phyloP scores from a whole-genome alignment of 2,888 invertebrate species.

The Timema podura region DNA sequence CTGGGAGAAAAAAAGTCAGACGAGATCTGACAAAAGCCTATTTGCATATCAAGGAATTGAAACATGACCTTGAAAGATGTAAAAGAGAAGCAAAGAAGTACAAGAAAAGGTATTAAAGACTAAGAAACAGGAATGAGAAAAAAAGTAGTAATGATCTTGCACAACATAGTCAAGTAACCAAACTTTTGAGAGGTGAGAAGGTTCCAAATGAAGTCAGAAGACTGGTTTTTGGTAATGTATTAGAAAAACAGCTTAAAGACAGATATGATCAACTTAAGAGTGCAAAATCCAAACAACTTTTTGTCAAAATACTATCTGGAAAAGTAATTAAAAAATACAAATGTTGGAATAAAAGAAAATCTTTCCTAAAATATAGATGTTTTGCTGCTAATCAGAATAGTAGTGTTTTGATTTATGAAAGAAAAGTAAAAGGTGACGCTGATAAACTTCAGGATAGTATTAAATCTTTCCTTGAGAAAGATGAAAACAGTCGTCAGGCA shows the following conservation, averaged over 20 bases:
- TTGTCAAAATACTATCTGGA: not conserved
- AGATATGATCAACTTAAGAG: not conserved
- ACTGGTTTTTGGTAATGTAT: not conserved
- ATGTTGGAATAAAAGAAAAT: not conserved
- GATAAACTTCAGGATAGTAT: conserved; percentile 4
- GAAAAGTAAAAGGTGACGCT: not conserved
- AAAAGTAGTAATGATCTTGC: too few species aligned
- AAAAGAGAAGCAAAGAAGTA: not conserved
- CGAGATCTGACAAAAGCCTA: not conserved
- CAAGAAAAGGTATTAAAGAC: conserved; percentile 1
- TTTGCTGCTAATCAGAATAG: conserved; percentile 1
- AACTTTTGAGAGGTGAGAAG: not conserved
- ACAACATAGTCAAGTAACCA: not conserved
- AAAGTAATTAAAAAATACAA: conserved; percentile 9
- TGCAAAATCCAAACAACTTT: not conserved
- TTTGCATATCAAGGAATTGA: not conserved
- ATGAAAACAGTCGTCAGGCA: conserved; percentile 2
- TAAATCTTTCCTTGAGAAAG: too few species aligned
- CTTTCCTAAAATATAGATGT: conserved; percentile 3
- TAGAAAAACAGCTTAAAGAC: not conserved
- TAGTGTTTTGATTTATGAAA: conserved; percentile 3
- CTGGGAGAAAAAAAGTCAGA: too few species aligned
- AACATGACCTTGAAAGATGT: conserved; percentile 8
- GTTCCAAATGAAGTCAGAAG: not conserved
- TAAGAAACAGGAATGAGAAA: not conserved